Percentiles rank a stretch among this genome's conserved stretches.
Evolutionary conservation across 2,888 invertebrate genomes (phyloP).

Genomic region (Mythimna ferrago): DNA sequence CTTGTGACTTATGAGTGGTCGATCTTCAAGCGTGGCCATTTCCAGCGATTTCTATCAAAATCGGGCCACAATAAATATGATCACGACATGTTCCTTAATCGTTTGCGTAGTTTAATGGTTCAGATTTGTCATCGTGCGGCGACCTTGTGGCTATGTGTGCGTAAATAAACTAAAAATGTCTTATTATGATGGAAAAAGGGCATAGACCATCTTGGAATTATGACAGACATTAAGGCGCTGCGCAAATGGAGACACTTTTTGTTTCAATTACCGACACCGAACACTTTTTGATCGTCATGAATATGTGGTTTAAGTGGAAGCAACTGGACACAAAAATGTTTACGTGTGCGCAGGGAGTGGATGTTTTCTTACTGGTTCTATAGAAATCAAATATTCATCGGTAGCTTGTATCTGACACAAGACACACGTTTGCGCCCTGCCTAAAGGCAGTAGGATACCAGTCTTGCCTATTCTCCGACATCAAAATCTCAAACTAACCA

Average conservation of each 20-base stretch:
- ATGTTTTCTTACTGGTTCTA: too few species aligned
- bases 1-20: conserved; percentile 87
- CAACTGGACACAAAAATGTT: too few species aligned
- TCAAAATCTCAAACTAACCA: too few species aligned
- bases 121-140: conserved; percentile 67
- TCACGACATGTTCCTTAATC: conserved; percentile 75
- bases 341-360: too few species aligned
- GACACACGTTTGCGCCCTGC: too few species aligned
- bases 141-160: conserved; percentile 55
- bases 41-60: conserved; percentile 79
- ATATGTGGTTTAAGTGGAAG: too few species aligned
- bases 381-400: too few species aligned
- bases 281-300: too few species aligned
- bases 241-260: too few species aligned
- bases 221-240: too few species aligned
- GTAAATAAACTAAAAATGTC: conserved; percentile 47
- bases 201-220: neutral
- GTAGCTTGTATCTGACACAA: too few species aligned
- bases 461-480: neutral
- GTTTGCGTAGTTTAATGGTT: conserved; percentile 66
- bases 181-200: conserved; percentile 22
- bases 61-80: conserved; percentile 82
- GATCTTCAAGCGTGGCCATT: conserved; percentile 81
- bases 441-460: neutral
- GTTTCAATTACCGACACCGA: too few species aligned